Evolutionary conservation across 2,797 vertebrate genomes (phyloP).

Genomic region (Myotis findleyi): DNA sequence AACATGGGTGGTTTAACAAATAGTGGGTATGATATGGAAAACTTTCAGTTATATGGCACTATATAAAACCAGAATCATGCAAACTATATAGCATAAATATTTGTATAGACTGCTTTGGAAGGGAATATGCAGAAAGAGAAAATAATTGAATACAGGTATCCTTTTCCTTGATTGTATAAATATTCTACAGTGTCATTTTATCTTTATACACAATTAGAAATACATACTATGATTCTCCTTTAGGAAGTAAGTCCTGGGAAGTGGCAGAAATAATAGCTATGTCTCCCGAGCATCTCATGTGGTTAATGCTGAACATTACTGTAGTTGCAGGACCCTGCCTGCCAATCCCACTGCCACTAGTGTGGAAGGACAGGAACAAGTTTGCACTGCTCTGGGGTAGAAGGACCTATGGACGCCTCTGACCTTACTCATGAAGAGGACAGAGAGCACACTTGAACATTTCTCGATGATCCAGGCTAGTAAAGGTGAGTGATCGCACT

Average conservation of each 20-base stretch:
- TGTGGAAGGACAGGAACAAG: not conserved
- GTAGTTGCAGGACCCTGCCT: not conserved
- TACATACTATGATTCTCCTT: not conserved
- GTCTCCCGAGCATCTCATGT: not conserved
- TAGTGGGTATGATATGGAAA: not conserved
- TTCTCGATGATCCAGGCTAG: not conserved
- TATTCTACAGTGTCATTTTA: not conserved
- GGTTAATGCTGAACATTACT: not conserved
- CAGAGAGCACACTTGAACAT: not conserved
- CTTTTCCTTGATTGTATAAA: not conserved
- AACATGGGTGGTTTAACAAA: slow-evolving; percentile 35
- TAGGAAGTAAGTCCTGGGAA: not conserved
- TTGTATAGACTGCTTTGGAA: not conserved
- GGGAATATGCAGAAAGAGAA: not conserved
- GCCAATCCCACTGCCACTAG: not conserved
- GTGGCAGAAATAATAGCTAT: not conserved
- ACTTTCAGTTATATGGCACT: not conserved
- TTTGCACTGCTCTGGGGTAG: not conserved
- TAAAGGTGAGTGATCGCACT: not conserved
- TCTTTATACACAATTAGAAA: not conserved
- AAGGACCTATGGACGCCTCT: not conserved
- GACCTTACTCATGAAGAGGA: not conserved
- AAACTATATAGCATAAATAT: not conserved
- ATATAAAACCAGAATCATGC: not conserved
- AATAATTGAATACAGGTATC: not conserved